Conservation (phyloP, 2,797 vertebrate species). For the Arnoldichthys spilopterus region DNA sequence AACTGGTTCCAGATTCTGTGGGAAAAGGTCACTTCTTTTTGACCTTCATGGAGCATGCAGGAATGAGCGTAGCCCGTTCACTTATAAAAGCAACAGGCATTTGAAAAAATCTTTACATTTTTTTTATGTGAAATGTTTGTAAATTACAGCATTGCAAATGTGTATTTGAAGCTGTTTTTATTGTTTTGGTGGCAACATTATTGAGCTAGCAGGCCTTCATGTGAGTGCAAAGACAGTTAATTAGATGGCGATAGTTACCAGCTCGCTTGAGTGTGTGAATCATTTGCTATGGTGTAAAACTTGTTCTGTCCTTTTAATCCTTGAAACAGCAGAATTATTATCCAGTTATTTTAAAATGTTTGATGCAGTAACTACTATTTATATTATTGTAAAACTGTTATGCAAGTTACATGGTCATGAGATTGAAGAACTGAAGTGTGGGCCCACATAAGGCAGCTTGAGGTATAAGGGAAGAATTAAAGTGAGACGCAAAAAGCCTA, state of each 20-base stretch:
- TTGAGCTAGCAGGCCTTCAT: neutral
- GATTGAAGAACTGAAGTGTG: neutral
- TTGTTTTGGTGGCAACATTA: neutral
- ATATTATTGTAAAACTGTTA: too few species aligned
- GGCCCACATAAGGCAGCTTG: neutral
- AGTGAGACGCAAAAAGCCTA: neutral
- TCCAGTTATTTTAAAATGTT: neutral
- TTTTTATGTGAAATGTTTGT: constrained; percentile 4
- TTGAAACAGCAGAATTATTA: neutral
- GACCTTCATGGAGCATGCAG: neutral
- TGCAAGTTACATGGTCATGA: neutral
- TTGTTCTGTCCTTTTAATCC: neutral
- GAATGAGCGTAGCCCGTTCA: neutral
- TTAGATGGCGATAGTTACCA: constrained; percentile 1
- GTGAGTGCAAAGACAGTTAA: constrained; percentile 10
- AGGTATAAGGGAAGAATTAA: neutral
- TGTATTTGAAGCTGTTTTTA: neutral
- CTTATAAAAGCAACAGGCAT: neutral
- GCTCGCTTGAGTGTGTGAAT: constrained; percentile 1
- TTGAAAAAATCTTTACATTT: neutral
- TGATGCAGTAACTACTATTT: neutral
- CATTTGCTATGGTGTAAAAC: neutral
- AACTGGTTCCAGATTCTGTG: neutral
- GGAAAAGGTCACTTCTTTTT: constrained; percentile 18
- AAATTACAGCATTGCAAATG: constrained; percentile 1